Conservation (phyloP, 2,797 vertebrate species). For the Characodon lateralis region DNA sequence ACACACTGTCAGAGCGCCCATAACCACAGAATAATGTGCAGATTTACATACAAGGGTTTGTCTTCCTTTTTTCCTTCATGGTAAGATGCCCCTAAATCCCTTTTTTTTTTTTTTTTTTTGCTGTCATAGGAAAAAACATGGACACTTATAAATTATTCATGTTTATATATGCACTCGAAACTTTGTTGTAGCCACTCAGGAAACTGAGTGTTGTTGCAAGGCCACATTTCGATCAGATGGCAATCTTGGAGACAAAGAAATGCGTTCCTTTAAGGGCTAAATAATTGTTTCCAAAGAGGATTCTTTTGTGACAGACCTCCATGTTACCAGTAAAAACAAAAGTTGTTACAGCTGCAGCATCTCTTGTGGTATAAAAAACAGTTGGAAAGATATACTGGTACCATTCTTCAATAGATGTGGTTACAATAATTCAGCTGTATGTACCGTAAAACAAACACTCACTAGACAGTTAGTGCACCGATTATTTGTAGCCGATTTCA, state of each 20-base stretch:
- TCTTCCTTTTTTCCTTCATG: slow-evolving; percentile 38
- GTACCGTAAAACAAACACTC: neutral
- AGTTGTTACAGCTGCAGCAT: neutral
- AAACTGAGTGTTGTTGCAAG: slow-evolving; percentile 47
- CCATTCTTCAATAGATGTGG: neutral
- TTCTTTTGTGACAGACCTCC: neutral
- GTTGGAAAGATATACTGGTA: neutral
- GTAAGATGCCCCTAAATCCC: slow-evolving; percentile 62
- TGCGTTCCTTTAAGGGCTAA: neutral
- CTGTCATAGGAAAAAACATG: slow-evolving; percentile 62
- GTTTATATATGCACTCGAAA: slow-evolving; percentile 40
- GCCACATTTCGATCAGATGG: slow-evolving; percentile 21
- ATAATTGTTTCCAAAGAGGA: neutral
- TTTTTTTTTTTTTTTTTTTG: slow-evolving; percentile 28
- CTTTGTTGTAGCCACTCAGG: slow-evolving; percentile 46
- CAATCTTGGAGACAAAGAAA: neutral
- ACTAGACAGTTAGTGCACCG: neutral
- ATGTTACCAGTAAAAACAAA: neutral
- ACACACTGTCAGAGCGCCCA: slow-evolving; percentile 71
- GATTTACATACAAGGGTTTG: slow-evolving; percentile 71
- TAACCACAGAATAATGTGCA: slow-evolving; percentile 79
- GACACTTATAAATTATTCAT: slow-evolving; percentile 75
- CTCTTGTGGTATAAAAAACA: neutral
- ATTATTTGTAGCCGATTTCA: too few relatives aligned
- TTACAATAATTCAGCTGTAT: too few relatives aligned